Evolutionary conservation across 1,140 invertebrate genomes (phyloP).

Genomic region (Aradophagus sp.): DNA sequence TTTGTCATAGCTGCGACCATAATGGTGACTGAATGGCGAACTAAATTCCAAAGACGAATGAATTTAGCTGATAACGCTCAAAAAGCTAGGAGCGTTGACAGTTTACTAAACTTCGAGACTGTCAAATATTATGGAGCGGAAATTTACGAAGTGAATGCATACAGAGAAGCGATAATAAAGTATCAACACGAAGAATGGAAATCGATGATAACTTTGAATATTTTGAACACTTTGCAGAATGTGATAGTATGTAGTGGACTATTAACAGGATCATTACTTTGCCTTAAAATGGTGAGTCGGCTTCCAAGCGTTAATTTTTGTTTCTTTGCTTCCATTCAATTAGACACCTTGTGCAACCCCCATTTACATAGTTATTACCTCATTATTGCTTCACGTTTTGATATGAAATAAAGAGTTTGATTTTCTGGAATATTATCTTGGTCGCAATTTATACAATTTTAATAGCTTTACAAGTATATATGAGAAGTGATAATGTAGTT

Average conservation of each 20-base stretch:
- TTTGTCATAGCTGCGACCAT: constrained; percentile 84
- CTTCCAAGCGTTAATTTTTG: too few relatives aligned
- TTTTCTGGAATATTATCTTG: too few relatives aligned
- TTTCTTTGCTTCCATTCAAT: too few relatives aligned
- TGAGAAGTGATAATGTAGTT: too few relatives aligned
- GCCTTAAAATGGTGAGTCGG: constrained; percentile 85
- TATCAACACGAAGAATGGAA: constrained; percentile 94
- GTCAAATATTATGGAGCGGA: constrained; percentile 98
- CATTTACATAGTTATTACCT: too few relatives aligned
- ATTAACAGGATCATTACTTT: constrained; percentile 89
- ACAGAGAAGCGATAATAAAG: constrained; percentile 85
- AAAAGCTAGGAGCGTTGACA: constrained; percentile 94
- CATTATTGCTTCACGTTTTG: too few relatives aligned
- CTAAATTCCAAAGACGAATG: constrained; percentile 93
- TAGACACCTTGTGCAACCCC: too few relatives aligned
- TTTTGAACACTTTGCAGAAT: constrained; percentile 93
- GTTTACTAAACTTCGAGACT: constrained; percentile 97
- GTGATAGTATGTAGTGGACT: constrained; percentile 91
- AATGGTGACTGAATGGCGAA: constrained; percentile 94
- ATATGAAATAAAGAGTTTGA: too few relatives aligned
- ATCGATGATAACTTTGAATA: constrained; percentile 87
- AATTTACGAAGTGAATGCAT: constrained; percentile 90
- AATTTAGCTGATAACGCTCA: constrained; percentile 94
- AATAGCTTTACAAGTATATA: too few relatives aligned
- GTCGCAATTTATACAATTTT: too few relatives aligned